Conservation (phyloP, 2,113 vertebrate species). For the Nesoenas mayeri region DNA sequence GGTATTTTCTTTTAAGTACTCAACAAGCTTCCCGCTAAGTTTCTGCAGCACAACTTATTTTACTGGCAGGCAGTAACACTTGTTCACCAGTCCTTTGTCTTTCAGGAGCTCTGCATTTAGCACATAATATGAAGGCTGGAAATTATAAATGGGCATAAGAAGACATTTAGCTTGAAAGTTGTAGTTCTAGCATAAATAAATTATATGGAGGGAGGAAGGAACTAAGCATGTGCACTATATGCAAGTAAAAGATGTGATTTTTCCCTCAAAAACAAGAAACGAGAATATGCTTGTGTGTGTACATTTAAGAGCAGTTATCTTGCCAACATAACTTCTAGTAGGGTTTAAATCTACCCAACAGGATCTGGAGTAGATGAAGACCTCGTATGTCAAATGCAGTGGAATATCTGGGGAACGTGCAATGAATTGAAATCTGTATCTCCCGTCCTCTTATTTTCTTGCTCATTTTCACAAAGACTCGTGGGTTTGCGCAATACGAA, state of each 20-base stretch:
- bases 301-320: background rate
- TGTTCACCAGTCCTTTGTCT: background rate
- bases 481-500: accelerated
- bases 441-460: background rate
- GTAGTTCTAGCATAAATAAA: background rate
- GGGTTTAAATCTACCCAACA: background rate
- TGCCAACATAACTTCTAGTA: background rate
- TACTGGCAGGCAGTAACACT: background rate
- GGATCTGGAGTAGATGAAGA: background rate
- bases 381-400: background rate
- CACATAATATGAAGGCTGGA: background rate
- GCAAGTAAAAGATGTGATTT: background rate
- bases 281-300: background rate
- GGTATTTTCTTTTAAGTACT: background rate
- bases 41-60: background rate
- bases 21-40: background rate
- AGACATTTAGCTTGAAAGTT: background rate
- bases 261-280: background rate
- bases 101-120: background rate
- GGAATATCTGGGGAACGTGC: background rate
- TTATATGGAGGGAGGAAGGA: background rate
- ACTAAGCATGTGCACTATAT: background rate
- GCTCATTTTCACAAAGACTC: background rate
- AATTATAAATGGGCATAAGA: background rate
- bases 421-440: background rate